Base-by-base conservation (phyloP, 2,797 vertebrate genomes). In the Synanceia verrucosa region DNA sequence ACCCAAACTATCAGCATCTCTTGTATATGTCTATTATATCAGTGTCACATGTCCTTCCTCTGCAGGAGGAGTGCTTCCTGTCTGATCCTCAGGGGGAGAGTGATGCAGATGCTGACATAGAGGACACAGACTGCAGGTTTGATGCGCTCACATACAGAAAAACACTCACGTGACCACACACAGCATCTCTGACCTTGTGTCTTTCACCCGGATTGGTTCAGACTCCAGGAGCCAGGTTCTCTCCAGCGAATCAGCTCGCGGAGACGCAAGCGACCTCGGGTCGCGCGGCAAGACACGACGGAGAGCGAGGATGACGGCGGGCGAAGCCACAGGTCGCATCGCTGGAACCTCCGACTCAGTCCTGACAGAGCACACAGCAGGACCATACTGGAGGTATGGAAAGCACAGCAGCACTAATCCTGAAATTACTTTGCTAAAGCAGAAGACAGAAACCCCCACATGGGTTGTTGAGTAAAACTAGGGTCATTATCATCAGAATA, bases 261-360 rank as follows among this genome's bases (percentile, higher is more conserved):
- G 58, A 81, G 94, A 44, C 92, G 94, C 7, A 93, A 90, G 73
- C 92, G 94, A 1, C 93, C 92, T 2, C 87, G 86, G 44, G 83
- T 94, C 4, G 84, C 94, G 0, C 84, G 93, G 19, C 94, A 95
- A 59, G 94, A 95, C 88, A 95, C 94, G 39, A 95, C 94, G 0
- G 94, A 95, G 88, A 95, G 94, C 2, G 94, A 95, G 47, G 94
- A 95, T 52, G 94, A 95, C 0, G 93, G 94, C 0, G 94, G 94
- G 67, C 87, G 83, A 64, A 94, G 89, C 60, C 86, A 93, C 59
- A 83, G 79, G 7, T 81, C 88, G 2, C 92, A 94, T 34, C 94
- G 94, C 72, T 95, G 94, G 94, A 95, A 90, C 83, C 89, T 94
- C 55, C 76, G 93, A 29, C 91, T 94, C 53, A 94, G 93, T 72